phyloP scores from a whole-genome alignment of 2,113 vertebrate species.

The Hippocampus comes region DNA sequence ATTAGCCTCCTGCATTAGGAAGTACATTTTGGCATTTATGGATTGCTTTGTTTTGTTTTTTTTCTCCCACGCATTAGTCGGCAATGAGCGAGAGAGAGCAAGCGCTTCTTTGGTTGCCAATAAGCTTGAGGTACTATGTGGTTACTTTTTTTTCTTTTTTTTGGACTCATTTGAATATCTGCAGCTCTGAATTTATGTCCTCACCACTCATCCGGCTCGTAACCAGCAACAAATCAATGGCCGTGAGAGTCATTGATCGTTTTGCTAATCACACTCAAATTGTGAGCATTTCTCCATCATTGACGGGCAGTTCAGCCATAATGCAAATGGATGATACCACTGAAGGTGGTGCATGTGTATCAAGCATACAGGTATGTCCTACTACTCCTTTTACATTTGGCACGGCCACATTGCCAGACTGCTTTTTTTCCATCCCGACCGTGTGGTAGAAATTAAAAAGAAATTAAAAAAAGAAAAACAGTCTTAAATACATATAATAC shows the following conservation, averaged over 20 bases:
- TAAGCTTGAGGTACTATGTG: neutral
- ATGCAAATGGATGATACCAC: neutral
- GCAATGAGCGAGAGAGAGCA: constrained; percentile 22
- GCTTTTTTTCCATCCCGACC: constrained; percentile 31
- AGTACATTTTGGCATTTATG: constrained; percentile 37
- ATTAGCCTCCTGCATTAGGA: constrained; percentile 25
- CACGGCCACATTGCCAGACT: constrained; percentile 41
- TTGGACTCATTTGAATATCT: constrained; percentile 12
- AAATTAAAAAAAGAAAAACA: neutral
- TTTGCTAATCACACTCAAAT: neutral
- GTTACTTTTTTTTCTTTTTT: constrained; percentile 6
- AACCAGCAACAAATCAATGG: neutral
- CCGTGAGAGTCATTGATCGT: neutral
- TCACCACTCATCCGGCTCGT: neutral
- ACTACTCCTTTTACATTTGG: constrained; percentile 44
- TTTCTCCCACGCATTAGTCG: constrained; percentile 29
- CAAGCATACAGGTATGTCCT: constrained; percentile 33
- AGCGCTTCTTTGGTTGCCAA: constrained; percentile 44
- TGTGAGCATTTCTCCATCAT: neutral
- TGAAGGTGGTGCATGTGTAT: neutral
- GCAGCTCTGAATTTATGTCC: neutral
- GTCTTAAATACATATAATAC: constrained; percentile 6
- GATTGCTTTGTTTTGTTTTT: constrained; percentile 23
- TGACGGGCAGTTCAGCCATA: neutral
- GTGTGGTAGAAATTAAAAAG: neutral